Conservation (phyloP, 2,113 vertebrate species). For the Tachuris rubrigastra region DNA sequence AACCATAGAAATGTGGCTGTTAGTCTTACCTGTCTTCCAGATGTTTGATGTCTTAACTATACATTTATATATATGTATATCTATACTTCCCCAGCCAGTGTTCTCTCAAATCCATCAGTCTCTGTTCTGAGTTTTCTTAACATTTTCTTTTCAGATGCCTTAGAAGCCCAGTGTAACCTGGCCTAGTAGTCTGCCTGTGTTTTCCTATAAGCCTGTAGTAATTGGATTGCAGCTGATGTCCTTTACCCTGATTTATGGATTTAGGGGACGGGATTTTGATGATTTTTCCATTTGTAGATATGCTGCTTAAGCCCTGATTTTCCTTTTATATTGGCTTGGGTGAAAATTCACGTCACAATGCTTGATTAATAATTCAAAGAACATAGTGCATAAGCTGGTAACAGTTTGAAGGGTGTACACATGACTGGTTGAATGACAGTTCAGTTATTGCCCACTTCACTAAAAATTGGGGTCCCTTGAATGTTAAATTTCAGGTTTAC, state of each 20-base stretch:
- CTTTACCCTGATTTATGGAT: neutral
- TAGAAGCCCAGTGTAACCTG: neutral
- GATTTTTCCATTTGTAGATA: slow-evolving; percentile 18
- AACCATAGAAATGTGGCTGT: neutral
- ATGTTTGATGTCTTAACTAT: neutral
- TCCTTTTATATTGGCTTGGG: neutral
- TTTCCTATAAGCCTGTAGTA: slow-evolving; percentile 3
- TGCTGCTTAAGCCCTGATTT: neutral
- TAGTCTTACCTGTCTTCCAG: neutral
- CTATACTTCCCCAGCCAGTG: neutral
- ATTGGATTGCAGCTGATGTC: slow-evolving; percentile 15
- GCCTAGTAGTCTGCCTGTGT: neutral
- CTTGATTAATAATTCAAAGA: neutral
- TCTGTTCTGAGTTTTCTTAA: neutral
- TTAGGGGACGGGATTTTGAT: neutral
- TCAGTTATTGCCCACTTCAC: neutral
- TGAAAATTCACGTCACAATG: neutral
- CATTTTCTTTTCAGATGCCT: neutral
- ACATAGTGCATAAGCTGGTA: neutral
- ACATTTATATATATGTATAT: neutral
- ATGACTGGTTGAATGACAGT: neutral
- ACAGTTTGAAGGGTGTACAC: neutral
- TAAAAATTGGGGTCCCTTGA: neutral
- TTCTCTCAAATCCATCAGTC: neutral
- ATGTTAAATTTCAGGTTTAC: neutral